Evolutionary conservation across 2,888 invertebrate genomes (phyloP).

Genomic region (Drosophila neotestacea): DNA sequence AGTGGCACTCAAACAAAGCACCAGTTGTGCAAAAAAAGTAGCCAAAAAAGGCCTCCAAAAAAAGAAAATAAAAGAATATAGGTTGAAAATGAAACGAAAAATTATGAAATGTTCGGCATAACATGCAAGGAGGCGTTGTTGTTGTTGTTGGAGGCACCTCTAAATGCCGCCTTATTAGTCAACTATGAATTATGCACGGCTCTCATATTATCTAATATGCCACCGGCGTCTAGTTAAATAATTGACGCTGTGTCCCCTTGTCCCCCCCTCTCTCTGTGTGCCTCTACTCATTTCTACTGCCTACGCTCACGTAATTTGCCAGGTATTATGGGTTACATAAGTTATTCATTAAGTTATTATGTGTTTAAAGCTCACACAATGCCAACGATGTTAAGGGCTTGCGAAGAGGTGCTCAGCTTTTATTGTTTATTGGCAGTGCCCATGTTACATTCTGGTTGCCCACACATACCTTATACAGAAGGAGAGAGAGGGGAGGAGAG

Average conservation of each 20-base stretch:
- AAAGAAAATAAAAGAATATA: neutral
- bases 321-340: slow-evolving; percentile 63
- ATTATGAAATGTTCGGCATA: slow-evolving; percentile 24
- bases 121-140: slow-evolving; percentile 32
- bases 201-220: slow-evolving; percentile 70
- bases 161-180: slow-evolving; percentile 60
- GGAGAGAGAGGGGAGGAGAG: too few species aligned
- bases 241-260: slow-evolving; percentile 44
- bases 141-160: slow-evolving; percentile 5
- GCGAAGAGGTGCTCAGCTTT: slow-evolving; percentile 61
- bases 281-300: neutral
- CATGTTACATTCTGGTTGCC: slow-evolving; percentile 29
- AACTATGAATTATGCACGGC: slow-evolving; percentile 52
- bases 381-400: slow-evolving; percentile 29
- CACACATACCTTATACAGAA: slow-evolving; percentile 9
- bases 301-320: slow-evolving; percentile 51
- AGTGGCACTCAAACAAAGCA: slow-evolving; percentile 69
- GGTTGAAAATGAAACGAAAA: slow-evolving; percentile 14
- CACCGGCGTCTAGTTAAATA: slow-evolving; percentile 69
- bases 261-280: slow-evolving; percentile 2
- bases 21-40: slow-evolving; percentile 26
- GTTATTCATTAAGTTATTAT: slow-evolving; percentile 78
- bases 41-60: neutral
- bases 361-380: slow-evolving; percentile 75
- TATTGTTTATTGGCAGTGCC: slow-evolving; percentile 71